These are phyloP conservation scores for Umimayanthus kanabou DNA, from an alignment of 92 coral and sea anemone genomes.

Conservation along the genomic window DNA sequence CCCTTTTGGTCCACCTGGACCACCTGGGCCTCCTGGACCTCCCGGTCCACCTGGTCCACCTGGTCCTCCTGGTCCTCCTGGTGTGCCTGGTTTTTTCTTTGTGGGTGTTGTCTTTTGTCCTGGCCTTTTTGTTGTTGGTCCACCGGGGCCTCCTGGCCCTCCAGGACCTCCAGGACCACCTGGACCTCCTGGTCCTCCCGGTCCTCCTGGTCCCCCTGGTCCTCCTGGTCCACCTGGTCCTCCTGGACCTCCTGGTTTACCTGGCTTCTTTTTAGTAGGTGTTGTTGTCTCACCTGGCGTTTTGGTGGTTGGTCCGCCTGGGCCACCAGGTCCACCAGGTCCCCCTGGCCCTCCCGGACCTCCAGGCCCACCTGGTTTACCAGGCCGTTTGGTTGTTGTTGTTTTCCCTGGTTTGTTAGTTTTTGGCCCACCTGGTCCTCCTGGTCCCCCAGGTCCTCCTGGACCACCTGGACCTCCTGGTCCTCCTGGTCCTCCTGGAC, in stretches of 20 bases:
- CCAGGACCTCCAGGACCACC: constrained; percentile 86
- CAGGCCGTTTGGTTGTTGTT: constrained; percentile 57
- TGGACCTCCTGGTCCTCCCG: constrained; percentile 77
- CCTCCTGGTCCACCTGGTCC: constrained; percentile 62
- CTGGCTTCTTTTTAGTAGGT: constrained; percentile 63
- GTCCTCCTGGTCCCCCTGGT: constrained; percentile 67
- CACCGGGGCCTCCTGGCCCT: constrained; percentile 63
- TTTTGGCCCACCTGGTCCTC: constrained; percentile 79
- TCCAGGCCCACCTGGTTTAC: constrained; percentile 80
- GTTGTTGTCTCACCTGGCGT: constrained; percentile 61
- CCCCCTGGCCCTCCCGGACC: constrained; percentile 86
- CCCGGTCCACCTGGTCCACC: constrained; percentile 85
- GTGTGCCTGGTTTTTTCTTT: constrained; percentile 38
- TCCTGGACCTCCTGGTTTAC: constrained; percentile 41
- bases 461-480: constrained; percentile 88
- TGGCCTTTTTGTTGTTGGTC: constrained; percentile 59
- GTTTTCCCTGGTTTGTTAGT: constrained; percentile 29
- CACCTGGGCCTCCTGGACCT: constrained; percentile 72
- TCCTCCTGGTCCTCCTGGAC: constrained; percentile 87
- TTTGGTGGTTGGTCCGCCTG: constrained; percentile 79
- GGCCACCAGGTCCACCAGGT: constrained; percentile 67
- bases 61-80: constrained; percentile 64
- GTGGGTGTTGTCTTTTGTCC: constrained; percentile 38
- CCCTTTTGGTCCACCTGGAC: constrained; percentile 54
- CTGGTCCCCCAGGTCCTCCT: constrained; percentile 92